Evolutionary conservation across 2,888 invertebrate species (phyloP).

Genomic region (Tetragonula carbonaria): DNA sequence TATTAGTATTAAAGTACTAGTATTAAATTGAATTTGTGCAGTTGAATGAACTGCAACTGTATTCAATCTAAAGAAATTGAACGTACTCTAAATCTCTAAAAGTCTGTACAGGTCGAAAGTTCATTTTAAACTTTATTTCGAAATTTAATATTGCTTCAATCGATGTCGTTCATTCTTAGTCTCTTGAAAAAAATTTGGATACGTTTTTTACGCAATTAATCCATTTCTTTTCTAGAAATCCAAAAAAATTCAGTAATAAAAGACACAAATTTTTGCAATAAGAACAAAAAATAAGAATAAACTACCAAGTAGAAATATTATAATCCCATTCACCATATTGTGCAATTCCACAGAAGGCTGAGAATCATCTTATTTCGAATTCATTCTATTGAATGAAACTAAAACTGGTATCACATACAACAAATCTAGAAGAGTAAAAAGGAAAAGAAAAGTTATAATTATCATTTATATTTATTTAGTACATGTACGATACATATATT

Average conservation of each 20-base stretch:
- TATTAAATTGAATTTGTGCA: too few species aligned
- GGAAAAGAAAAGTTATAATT: too few species aligned
- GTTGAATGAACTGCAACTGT: too few species aligned
- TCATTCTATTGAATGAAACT: not conserved
- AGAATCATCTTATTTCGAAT: accelerated
- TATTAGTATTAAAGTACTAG: too few species aligned
- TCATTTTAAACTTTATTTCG: not conserved
- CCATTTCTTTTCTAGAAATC: not conserved
- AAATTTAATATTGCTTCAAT: accelerated
- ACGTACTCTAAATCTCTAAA: accelerated
- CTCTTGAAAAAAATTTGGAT: not conserved
- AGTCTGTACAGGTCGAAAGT: not conserved
- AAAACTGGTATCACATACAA: not conserved
- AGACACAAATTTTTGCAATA: not conserved
- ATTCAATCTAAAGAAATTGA: too few species aligned
- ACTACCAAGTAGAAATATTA: not conserved
- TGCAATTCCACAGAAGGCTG: not conserved
- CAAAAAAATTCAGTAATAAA: not conserved
- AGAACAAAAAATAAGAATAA: not conserved
- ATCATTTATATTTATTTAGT: not conserved
- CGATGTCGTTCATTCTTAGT: not conserved
- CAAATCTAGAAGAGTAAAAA: not conserved
- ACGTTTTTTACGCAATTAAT: not conserved
- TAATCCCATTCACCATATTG: not conserved
- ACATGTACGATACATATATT: not conserved